Conservation (phyloP, 2,113 vertebrate species). For the Anarhynchus alexandrinus region DNA sequence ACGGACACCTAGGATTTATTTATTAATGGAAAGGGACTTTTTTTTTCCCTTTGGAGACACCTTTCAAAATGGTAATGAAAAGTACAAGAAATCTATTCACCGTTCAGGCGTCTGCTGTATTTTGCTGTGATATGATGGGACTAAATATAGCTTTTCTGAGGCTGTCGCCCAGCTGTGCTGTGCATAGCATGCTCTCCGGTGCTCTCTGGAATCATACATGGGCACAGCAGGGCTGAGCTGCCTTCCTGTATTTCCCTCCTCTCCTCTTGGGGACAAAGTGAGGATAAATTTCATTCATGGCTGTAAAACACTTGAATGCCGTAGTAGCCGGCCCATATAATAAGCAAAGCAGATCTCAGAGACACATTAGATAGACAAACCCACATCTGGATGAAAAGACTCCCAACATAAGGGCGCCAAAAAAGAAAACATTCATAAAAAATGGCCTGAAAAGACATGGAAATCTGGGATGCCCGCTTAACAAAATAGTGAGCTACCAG, state of each 20-base stretch:
- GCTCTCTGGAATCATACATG: not conserved
- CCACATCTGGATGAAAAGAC: not conserved
- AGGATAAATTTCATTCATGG: not conserved
- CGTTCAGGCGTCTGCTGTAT: not conserved
- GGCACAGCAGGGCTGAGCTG: not conserved
- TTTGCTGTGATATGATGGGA: not conserved
- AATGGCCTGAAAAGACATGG: not conserved
- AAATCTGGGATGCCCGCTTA: not conserved
- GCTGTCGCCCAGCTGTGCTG: not conserved
- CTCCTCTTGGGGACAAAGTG: not conserved
- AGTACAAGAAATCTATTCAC: not conserved
- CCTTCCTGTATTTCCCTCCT: not conserved
- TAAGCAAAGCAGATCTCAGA: not conserved
- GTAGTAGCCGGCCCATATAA: not conserved
- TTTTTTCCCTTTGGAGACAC: not conserved
- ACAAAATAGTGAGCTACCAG: not conserved
- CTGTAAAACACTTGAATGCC: not conserved
- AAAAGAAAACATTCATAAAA: not conserved
- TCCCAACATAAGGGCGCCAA: not conserved
- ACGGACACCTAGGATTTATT: not conserved
- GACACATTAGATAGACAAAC: not conserved
- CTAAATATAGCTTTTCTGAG: not conserved
- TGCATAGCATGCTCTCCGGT: not conserved
- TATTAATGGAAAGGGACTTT: not conserved
- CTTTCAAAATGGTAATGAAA: not conserved